Conservation (phyloP, 2,888 invertebrate genomes). For the Troides aeacus region DNA sequence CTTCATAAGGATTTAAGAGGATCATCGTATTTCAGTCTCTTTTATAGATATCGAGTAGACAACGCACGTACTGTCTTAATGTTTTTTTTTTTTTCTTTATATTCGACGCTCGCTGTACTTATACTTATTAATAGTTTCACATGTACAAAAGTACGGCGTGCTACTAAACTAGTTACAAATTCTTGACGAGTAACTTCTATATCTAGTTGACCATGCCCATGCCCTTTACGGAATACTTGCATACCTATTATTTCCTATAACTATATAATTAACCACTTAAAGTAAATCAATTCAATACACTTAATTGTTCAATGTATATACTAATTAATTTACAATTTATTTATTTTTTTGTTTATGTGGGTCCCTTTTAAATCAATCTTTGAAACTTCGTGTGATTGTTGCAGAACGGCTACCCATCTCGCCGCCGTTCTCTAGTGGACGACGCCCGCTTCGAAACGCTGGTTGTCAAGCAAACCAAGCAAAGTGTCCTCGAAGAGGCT, state of each 20-base stretch:
- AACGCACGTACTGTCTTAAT: conserved; percentile 29
- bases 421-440: conserved; percentile 96
- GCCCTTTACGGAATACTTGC: conserved; percentile 14
- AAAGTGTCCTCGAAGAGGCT: conserved; percentile 94
- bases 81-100: conserved; percentile 12
- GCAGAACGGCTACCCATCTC: conserved; percentile 97
- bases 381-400: conserved; percentile 54
- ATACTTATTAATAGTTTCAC: neutral
- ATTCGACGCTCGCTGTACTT: neutral
- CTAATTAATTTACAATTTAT: neutral
- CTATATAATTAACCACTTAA: conserved; percentile 14
- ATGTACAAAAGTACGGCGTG: neutral
- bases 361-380: too few species aligned
- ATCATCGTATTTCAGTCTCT: conserved; percentile 51
- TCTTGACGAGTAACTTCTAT: conserved; percentile 3
- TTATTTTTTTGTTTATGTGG: too few species aligned
- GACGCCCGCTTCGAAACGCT: conserved; percentile 98
- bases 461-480: conserved; percentile 96
- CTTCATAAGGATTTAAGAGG: conserved; percentile 73
- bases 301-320: neutral
- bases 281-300: conserved; percentile 4
- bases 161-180: neutral
- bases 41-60: conserved; percentile 40
- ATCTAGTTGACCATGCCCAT: conserved; percentile 25
- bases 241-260: conserved; percentile 19